Percentiles rank a stretch among this genome's conserved stretches.
Evolutionary conservation across 1,140 invertebrate species (phyloP).

Genomic region (Dinoponera quadriceps): DNA sequence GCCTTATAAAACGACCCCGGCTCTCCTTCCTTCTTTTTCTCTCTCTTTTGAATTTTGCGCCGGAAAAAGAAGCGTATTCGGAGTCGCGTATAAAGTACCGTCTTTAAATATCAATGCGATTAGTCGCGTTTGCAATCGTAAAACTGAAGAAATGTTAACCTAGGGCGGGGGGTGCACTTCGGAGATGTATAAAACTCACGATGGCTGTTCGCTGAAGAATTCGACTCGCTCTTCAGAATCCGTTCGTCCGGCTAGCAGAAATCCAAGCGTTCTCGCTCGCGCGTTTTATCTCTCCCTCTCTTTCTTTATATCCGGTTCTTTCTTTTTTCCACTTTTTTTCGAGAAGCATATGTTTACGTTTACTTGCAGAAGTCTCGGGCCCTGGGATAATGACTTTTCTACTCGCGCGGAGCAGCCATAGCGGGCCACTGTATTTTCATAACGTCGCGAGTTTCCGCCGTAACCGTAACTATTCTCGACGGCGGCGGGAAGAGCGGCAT

Average conservation of each 20-base stretch:
- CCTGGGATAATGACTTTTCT: slow-evolving; percentile 49
- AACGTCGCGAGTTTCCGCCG: slow-evolving; percentile 57
- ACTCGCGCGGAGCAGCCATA: slow-evolving; percentile 33
- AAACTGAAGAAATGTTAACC: background rate
- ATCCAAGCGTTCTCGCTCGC: background rate
- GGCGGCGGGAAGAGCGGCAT: slow-evolving; percentile 34
- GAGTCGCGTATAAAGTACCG: background rate
- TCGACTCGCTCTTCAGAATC: background rate
- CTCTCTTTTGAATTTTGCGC: too few species aligned
- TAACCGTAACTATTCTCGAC: slow-evolving; percentile 54
- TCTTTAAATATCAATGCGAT: background rate
- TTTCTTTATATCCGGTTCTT: background rate
- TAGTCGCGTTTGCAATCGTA: background rate
- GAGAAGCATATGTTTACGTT: slow-evolving; percentile 53
- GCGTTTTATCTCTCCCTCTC: too few species aligned
- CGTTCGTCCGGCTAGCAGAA: background rate
- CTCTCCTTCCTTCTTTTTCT: too few species aligned
- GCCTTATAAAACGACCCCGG: too few species aligned
- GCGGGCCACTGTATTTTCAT: slow-evolving; percentile 57
- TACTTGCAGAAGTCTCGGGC: slow-evolving; percentile 36
- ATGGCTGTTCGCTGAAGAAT: background rate
- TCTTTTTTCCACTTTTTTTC: background rate
- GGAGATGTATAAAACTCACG: background rate
- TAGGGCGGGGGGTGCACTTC: background rate
- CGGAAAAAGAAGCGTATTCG: background rate